Percentiles rank a stretch among this genome's conserved stretches.
Conservation (phyloP, 2,888 invertebrate species). For the Tenthredo notha region DNA sequence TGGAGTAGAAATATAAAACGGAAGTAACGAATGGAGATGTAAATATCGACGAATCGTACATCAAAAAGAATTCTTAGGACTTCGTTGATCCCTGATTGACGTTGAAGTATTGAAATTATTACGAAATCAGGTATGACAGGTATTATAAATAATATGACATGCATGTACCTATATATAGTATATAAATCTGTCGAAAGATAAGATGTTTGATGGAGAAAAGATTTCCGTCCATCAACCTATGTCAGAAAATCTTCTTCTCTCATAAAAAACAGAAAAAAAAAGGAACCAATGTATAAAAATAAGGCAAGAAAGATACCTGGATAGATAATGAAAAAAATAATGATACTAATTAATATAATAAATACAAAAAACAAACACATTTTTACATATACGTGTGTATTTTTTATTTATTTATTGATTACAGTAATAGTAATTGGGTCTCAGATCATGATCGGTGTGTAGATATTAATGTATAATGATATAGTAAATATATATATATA, state of each 20-base stretch:
- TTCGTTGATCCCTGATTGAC: not conserved
- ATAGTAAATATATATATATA: constrained; percentile 40
- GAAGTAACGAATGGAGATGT: not conserved
- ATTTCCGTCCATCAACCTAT: not conserved
- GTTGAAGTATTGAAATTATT: constrained; percentile 27
- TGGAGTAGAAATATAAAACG: not conserved
- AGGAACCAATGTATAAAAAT: not conserved
- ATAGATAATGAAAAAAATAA: not conserved
- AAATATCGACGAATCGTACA: not conserved
- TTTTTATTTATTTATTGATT: constrained; percentile 10
- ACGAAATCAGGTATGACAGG: not conserved
- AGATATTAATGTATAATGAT: constrained; percentile 36
- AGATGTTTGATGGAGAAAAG: not conserved
- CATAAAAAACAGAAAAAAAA: not conserved
- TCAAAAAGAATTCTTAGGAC: not conserved
- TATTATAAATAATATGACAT: constrained; percentile 38
- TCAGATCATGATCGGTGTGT: constrained; percentile 21
- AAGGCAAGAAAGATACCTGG: too few relatives aligned
- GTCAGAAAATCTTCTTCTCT: not conserved
- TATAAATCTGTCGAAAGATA: not conserved
- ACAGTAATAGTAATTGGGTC: constrained; percentile 20
- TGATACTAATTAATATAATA: not conserved
- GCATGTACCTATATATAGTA: not conserved
- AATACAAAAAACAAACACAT: not conserved
- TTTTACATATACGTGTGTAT: not conserved